Evolutionary conservation across 2,113 vertebrate genomes (phyloP).

Genomic region (Charina bottae): DNA sequence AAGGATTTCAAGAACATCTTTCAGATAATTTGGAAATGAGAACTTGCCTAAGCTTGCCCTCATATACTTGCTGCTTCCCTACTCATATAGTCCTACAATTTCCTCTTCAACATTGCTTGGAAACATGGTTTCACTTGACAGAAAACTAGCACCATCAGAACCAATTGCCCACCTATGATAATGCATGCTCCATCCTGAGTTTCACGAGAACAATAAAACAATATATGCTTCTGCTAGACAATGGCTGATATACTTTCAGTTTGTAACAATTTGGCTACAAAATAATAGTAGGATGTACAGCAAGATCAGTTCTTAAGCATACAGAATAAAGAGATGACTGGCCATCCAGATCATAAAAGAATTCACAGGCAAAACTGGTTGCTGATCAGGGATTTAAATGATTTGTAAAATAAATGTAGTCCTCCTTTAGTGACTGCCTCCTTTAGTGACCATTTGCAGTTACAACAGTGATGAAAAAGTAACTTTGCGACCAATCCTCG

Average conservation of each 20-base stretch:
- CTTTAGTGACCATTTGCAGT: no score
- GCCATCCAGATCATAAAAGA: background rate
- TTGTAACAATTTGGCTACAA: background rate
- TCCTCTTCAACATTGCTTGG: background rate
- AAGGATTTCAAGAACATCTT: background rate
- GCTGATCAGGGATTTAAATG: background rate
- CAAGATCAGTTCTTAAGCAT: background rate
- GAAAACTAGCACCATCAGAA: background rate
- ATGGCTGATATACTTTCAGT: background rate
- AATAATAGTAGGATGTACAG: background rate
- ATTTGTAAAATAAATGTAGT: background rate
- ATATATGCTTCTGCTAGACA: background rate
- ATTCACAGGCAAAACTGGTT: background rate
- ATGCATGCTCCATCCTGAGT: background rate
- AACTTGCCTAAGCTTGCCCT: background rate
- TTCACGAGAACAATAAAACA: slow-evolving; percentile 1
- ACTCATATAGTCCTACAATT: no score
- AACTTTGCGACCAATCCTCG: no score
- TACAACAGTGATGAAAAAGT: no score
- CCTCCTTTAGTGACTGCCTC: no score
- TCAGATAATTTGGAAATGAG: background rate
- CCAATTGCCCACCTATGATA: background rate
- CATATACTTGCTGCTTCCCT: background rate
- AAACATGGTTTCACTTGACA: background rate
- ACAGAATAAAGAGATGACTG: background rate